Conservation (phyloP, 2,797 vertebrate species). For the Psittacula echo region DNA sequence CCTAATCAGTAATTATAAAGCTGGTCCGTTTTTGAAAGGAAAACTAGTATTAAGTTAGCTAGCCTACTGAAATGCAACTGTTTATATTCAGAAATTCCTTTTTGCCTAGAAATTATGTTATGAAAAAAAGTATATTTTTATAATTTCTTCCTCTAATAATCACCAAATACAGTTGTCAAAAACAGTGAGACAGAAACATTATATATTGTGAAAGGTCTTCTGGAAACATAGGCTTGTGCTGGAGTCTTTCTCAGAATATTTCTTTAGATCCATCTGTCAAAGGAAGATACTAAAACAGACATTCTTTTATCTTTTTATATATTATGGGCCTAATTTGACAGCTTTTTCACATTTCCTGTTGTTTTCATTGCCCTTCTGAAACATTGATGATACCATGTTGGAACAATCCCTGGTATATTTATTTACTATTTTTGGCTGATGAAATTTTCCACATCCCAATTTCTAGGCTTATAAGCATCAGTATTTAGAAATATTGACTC, state of each 20-base stretch:
- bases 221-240: neutral
- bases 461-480: neutral
- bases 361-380: neutral
- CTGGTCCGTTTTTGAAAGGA: neutral
- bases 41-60: neutral
- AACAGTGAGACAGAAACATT: neutral
- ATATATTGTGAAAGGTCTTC: neutral
- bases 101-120: neutral
- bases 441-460: neutral
- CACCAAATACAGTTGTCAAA: neutral
- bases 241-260: slow-evolving; percentile 13
- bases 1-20: neutral
- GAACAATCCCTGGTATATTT: neutral
- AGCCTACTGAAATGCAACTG: neutral
- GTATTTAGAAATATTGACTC: neutral
- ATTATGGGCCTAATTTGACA: neutral
- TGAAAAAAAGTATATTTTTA: neutral
- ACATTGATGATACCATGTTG: neutral
- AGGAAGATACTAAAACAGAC: neutral
- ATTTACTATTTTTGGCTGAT: neutral
- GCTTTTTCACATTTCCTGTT: neutral
- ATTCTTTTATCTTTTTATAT: neutral
- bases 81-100: neutral
- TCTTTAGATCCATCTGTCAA: neutral
- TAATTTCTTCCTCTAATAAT: neutral